Evolutionary conservation across 2,888 invertebrate genomes (phyloP).

Genomic region (Ormyrus thymus): DNA sequence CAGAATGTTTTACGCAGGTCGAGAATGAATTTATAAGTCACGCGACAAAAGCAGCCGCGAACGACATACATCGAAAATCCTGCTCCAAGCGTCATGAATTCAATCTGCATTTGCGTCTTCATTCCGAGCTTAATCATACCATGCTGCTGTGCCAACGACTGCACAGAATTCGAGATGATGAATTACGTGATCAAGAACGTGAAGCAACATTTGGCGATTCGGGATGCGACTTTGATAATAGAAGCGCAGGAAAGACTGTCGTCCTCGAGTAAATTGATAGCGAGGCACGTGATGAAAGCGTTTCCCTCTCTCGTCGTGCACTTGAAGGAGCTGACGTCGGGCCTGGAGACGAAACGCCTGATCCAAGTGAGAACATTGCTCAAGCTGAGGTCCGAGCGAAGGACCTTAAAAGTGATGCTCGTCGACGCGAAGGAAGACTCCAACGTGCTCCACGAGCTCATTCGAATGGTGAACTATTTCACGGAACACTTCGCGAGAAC

Average conservation of each 20-base stretch:
- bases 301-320: neutral
- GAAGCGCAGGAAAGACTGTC: neutral
- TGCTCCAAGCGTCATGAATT: too few relatives aligned
- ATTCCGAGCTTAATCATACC: too few relatives aligned
- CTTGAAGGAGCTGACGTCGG: too few relatives aligned
- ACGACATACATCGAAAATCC: too few relatives aligned
- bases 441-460: neutral
- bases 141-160: too few relatives aligned
- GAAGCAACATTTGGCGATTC: neutral
- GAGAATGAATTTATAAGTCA: too few relatives aligned
- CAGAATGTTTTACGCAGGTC: too few relatives aligned
- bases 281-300: neutral
- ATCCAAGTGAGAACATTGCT: neutral
- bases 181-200: neutral
- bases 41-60: too few relatives aligned
- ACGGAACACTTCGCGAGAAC: neutral
- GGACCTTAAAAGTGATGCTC: slow-evolving; percentile 4
- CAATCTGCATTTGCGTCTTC: too few relatives aligned
- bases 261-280: neutral
- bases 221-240: neutral
- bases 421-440: neutral
- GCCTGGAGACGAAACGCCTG: neutral
- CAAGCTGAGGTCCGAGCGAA: neutral
- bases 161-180: neutral
- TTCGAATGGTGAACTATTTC: neutral